These are phyloP conservation scores for Tetragonisca angustula DNA, from an alignment of 2,888 invertebrate genomes.

Conservation along the genomic window DNA sequence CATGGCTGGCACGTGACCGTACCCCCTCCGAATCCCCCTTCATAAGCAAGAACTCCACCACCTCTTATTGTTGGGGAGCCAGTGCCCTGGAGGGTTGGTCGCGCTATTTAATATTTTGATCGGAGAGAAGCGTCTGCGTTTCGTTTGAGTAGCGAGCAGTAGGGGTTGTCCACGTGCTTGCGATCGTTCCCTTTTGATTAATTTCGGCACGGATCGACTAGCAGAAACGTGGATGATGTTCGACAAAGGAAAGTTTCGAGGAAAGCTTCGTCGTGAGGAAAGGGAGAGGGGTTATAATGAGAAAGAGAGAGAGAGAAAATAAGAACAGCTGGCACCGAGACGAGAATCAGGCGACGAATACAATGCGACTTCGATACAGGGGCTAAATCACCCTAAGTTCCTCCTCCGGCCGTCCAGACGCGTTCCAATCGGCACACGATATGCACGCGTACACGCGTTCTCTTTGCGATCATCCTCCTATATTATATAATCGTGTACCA, in stretches of 20 bases:
- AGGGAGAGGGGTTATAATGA: conserved; percentile 16
- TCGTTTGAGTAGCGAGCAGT: conserved; percentile 28
- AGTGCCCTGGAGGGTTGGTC: conserved; percentile 61
- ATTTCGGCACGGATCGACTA: conserved; percentile 69
- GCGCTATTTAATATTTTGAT: conserved; percentile 79
- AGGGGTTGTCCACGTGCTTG: conserved; percentile 67
- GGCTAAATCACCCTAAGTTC: conserved; percentile 37
- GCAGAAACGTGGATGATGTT: conserved; percentile 58
- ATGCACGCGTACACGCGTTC: conserved; percentile 61
- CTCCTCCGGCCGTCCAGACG: conserved; percentile 12
- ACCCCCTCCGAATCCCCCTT: conserved; percentile 45
- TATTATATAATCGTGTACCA: conserved; percentile 57
- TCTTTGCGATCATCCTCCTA: conserved; percentile 56
- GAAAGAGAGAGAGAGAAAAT: conserved; percentile 52
- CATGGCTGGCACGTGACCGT: conserved; percentile 77
- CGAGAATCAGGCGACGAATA: conserved; percentile 63
- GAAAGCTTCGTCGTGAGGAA: conserved; percentile 29
- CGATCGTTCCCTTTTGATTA: conserved; percentile 75
- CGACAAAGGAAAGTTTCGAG: conserved; percentile 64
- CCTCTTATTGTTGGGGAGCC: conserved; percentile 57
- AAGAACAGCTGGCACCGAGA: conserved; percentile 71
- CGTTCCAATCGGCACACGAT: conserved; percentile 57
- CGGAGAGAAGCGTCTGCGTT: conserved; percentile 64
- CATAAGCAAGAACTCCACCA: conserved; percentile 35
- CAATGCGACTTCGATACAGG: conserved; percentile 63